Evolutionary conservation across 1,140 invertebrate species (phyloP), one percentile per base, ranked within the genome.

Genomic region (Musca vetustissima): DNA sequence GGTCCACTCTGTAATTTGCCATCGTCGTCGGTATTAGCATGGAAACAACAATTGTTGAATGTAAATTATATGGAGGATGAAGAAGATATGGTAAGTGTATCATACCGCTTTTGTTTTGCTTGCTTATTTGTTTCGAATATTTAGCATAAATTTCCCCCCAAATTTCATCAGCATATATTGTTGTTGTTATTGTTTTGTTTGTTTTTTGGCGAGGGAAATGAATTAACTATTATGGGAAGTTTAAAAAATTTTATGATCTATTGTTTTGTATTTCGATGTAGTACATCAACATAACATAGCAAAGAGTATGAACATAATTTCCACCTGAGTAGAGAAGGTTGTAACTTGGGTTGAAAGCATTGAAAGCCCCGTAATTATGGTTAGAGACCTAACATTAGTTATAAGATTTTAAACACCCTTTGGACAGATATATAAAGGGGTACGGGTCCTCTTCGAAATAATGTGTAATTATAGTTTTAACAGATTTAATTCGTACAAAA

Each of bases 11-110:
- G 17, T 32, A 66, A 52, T 36, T 52, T 66, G 24, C 70, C 69
- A 25, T 76, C n/a, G n/a, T n/a, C n/a, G n/a, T n/a, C 77, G 2
- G 78, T 82, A 43, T 65, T 75, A 61, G 80, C 77, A 6, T 82
- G 80, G 80, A 77, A 77, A 50, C 69, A 70, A 21, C 68, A 76
- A 21, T 64, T 74, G 22, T 72, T 78, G 65, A 68, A 76, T 72
- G 73, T 78, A 15, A 69, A 78, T 57, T 75, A 72, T 43, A 72
- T 76, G 55, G 80, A 82, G 71, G 80, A 82, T 72, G 80, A 82
- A 72, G 80, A 82, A 73, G 80, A 82, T 49, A 75, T 82, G 80
- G 80, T 82, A 68, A 80, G 79, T 76, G 6, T 36, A n/a, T n/a
- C 21, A 4, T 4, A 28, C 3, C 66, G 24, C 28, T 25, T 48